Evolutionary conservation across 2,113 vertebrate genomes (phyloP).

Genomic region (Tretioscincus oriximinensis): DNA sequence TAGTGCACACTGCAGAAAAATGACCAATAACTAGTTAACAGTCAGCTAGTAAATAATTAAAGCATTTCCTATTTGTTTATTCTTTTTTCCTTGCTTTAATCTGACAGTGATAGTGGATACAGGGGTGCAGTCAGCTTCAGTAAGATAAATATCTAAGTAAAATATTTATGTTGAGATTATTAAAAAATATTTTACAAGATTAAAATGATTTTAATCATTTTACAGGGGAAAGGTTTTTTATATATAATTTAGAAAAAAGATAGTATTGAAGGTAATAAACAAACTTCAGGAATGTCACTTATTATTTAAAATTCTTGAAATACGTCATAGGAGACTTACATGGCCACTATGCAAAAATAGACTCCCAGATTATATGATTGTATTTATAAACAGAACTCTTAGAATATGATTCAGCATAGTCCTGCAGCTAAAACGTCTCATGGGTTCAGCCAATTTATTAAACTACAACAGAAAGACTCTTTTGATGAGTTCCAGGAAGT

Average conservation of each 20-base stretch:
- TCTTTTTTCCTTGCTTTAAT: constrained; percentile 37
- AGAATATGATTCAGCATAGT: too few species aligned
- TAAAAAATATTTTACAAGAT: constrained; percentile 30
- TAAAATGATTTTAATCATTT: neutral
- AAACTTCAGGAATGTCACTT: neutral
- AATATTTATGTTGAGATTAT: constrained; percentile 13
- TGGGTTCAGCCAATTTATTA: too few species aligned
- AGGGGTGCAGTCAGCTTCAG: constrained; percentile 32
- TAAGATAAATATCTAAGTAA: constrained; percentile 37
- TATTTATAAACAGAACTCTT: too few species aligned
- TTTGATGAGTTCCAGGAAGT: too few species aligned
- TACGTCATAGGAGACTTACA: neutral
- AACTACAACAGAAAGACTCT: too few species aligned
- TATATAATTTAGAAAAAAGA: constrained; percentile 16
- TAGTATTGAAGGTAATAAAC: constrained; percentile 24
- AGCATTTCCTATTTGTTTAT: constrained; percentile 37
- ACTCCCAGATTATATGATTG: too few species aligned
- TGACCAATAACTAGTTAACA: constrained; percentile 68
- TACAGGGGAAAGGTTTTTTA: neutral
- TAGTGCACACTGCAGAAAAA: constrained; percentile 56
- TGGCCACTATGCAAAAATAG: too few species aligned
- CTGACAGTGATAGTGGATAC: neutral
- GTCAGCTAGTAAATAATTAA: constrained; percentile 60
- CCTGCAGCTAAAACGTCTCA: too few species aligned
- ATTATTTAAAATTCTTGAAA: neutral